Evolutionary conservation across 2,888 invertebrate species (phyloP), one percentile per base, ranked within the genome.

Genomic region (Nomada lathburiana): DNA sequence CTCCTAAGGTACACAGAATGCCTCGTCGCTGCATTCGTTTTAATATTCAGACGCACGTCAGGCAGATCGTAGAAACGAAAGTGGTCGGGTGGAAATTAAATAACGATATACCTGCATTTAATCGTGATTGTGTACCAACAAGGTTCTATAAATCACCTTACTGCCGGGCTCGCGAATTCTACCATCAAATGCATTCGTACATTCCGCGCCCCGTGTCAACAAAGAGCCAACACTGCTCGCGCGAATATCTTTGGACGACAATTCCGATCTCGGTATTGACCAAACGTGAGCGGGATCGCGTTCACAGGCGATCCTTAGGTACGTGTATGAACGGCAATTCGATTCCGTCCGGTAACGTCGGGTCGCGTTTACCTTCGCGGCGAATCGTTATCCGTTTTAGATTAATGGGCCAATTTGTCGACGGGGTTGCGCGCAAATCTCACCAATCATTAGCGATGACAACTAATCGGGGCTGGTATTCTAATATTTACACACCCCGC

Each of bases 341-440:
- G 57, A 23, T 44, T 10, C 1, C n/a, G 11, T 2, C 67, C 23
- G 73, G 26, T 65, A 69, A n/a, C 53, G 78, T 57, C 18, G 55
- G 13, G 52, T 18, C 47, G 44, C 65, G 73, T 87, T 84, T 86
- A 68, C 83, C 78, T 78, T 80, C 72, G 75, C 63, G 55, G 74
- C 82, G 68, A 82, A 78, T 80, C 76, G 78, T 60, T 84, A 83
- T 81, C 82, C 82, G 79, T 76, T 78, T 57, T 59, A 80, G 85
- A 90, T 90, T 89, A 88, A 90, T 89, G 79, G 84, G 60, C 83
- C 82, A 88, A 89, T 87, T 90, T 87, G 76, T 72, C 76, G 29
- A 73, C 47, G 23, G 44, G 76, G 68, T 47, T 20, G 11, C 63
- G 13, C 20, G 68, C 82, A 85, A 85, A 86, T 87, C 83, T 82